A percentile compares a stretch with the other conserved stretches of the same genome.
Evolutionary conservation across 1,140 invertebrate species (phyloP).

Genomic region (Planococcus citri): DNA sequence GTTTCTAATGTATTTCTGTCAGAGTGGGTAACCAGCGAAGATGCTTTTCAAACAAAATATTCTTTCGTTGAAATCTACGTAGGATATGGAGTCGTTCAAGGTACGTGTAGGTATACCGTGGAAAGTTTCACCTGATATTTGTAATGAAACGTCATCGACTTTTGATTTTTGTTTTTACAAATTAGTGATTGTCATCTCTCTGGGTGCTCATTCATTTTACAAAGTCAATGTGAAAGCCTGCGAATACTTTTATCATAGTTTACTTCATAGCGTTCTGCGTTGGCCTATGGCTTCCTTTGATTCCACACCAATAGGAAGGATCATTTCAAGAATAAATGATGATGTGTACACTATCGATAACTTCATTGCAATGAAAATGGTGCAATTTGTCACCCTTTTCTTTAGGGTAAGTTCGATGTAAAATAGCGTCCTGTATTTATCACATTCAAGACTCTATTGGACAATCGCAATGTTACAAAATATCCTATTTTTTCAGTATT

Average conservation of each 20-base stretch:
- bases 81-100: not conserved
- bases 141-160: no score
- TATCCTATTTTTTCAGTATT: constrained; percentile 82
- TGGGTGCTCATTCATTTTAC: not conserved
- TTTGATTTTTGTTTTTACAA: no score
- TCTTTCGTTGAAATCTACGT: not conserved
- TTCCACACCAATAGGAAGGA: constrained; percentile 71
- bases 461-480: no score
- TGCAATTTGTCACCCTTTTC: not conserved
- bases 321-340: constrained; percentile 67
- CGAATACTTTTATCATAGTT: constrained; percentile 53
- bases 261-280: constrained; percentile 61
- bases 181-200: no score
- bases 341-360: constrained; percentile 53
- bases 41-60: not conserved
- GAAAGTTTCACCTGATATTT: no score
- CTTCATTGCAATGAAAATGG: not conserved
- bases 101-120: not conserved
- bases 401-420: not conserved
- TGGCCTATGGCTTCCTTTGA: constrained; percentile 73
- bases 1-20: not conserved
- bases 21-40: not conserved
- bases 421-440: no score
- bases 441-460: no score
- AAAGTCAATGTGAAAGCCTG: constrained; percentile 43